Percentiles rank a stretch among this genome's conserved stretches.
Conservation (phyloP, 2,113 vertebrate species). For the Callocephalon fimbriatum region DNA sequence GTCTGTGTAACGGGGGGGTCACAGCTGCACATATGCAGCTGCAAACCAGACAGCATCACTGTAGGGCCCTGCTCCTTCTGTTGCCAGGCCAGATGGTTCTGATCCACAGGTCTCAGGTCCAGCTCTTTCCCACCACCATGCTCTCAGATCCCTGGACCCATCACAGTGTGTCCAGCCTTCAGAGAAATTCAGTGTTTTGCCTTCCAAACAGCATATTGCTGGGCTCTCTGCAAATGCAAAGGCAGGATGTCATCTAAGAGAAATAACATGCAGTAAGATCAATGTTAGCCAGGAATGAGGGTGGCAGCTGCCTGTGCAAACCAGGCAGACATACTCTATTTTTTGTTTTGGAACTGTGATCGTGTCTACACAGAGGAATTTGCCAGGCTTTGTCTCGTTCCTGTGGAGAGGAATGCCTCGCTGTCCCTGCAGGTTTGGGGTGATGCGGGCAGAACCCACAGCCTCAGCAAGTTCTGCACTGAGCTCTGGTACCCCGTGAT, state of each 20-base stretch:
- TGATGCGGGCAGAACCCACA: neutral
- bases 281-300: neutral
- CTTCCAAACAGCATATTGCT: neutral
- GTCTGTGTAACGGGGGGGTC: too few species aligned
- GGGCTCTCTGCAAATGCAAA: neutral
- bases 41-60: neutral
- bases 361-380: neutral
- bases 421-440: neutral
- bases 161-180: neutral
- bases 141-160: neutral
- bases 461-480: neutral
- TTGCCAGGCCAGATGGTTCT: neutral
- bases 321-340: fast-evolving
- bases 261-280: neutral
- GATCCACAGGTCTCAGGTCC: neutral
- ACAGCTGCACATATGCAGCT: neutral
- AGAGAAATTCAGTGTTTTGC: neutral
- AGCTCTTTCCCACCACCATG: neutral
- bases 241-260: neutral
- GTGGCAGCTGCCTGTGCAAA: neutral
- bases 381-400: neutral
- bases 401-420: neutral
- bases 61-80: neutral
- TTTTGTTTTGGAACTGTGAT: neutral
- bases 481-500: neutral